phyloP scores from a whole-genome alignment of 2,888 invertebrate genomes.

The Calephelis perditalis region DNA sequence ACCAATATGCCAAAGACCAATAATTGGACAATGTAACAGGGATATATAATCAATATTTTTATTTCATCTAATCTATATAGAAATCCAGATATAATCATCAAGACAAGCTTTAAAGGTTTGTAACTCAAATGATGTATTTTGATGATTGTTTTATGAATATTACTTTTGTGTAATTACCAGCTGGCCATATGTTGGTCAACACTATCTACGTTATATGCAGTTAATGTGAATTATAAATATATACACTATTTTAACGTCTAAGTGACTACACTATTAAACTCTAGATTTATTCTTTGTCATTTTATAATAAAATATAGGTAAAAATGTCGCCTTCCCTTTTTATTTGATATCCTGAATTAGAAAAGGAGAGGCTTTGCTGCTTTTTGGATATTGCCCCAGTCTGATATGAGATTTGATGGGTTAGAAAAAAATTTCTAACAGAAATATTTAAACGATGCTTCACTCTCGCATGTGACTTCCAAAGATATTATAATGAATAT shows the following conservation, averaged over 20 bases:
- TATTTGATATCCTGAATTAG: slow-evolving; percentile 22
- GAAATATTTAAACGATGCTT: too few relatives aligned
- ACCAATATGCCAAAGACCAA: slow-evolving; percentile 74
- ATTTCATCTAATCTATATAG: slow-evolving; percentile 50
- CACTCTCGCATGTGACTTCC: too few relatives aligned
- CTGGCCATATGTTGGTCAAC: slow-evolving; percentile 37
- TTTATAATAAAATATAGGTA: slow-evolving; percentile 83
- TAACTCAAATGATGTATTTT: slow-evolving; percentile 54
- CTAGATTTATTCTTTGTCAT: slow-evolving; percentile 85
- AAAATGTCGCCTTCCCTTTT: slow-evolving; percentile 45
- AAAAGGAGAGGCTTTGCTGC: neutral
- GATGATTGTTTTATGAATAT: slow-evolving; percentile 50
- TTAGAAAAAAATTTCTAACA: too few relatives aligned
- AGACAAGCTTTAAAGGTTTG: slow-evolving; percentile 55
- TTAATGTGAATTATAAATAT: slow-evolving; percentile 63
- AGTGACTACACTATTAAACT: slow-evolving; percentile 78
- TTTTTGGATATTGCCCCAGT: too few relatives aligned
- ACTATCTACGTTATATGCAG: slow-evolving; percentile 54
- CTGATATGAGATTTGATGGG: too few relatives aligned
- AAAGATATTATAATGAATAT: too few relatives aligned
- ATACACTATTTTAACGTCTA: slow-evolving; percentile 66
- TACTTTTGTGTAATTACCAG: slow-evolving; percentile 49
- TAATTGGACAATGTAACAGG: slow-evolving; percentile 70
- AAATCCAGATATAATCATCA: slow-evolving; percentile 38
- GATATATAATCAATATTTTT: slow-evolving; percentile 59